These are phyloP conservation scores for Electrophaes corylata DNA, from an alignment of 2,888 invertebrate genomes.

Conservation along the genomic window DNA sequence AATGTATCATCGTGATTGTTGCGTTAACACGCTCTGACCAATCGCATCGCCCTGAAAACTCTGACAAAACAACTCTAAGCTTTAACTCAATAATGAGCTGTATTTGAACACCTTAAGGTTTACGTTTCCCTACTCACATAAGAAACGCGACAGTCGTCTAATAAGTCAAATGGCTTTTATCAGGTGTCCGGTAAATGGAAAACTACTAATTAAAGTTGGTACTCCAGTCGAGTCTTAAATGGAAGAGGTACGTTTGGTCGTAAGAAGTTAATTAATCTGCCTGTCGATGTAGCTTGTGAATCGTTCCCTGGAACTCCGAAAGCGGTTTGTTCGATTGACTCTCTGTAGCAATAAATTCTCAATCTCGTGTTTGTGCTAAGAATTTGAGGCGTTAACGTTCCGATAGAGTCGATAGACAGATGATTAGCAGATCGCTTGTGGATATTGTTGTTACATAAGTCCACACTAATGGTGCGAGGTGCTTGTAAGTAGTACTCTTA, in stretches of 20 bases:
- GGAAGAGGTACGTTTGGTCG: constrained; percentile 65
- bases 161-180: constrained; percentile 75
- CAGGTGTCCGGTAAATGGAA: constrained; percentile 77
- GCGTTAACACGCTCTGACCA: constrained; percentile 73
- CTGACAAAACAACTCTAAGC: constrained; percentile 34
- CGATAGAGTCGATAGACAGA: constrained; percentile 65
- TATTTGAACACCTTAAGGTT: constrained; percentile 54
- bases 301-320: constrained; percentile 73
- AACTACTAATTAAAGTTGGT: constrained; percentile 77
- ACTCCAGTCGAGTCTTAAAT: constrained; percentile 70
- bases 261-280: constrained; percentile 78
- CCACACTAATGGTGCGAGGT: constrained; percentile 63
- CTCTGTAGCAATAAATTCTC: constrained; percentile 68
- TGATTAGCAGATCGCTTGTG: constrained; percentile 75
- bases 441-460: constrained; percentile 74
- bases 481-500: constrained; percentile 63
- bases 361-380: constrained; percentile 68
- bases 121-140: constrained; percentile 46
- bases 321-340: constrained; percentile 76
- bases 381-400: constrained; percentile 76
- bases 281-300: constrained; percentile 65
- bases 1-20: constrained; percentile 75
- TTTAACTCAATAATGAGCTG: constrained; percentile 49
- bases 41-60: constrained; percentile 67
- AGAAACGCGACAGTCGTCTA: constrained; percentile 57